These are phyloP conservation scores for Chondrilla cf. caribensis DNA, from an alignment of 37 sponge, comb jelly and placozoan genomes.

Conservation along the genomic window DNA sequence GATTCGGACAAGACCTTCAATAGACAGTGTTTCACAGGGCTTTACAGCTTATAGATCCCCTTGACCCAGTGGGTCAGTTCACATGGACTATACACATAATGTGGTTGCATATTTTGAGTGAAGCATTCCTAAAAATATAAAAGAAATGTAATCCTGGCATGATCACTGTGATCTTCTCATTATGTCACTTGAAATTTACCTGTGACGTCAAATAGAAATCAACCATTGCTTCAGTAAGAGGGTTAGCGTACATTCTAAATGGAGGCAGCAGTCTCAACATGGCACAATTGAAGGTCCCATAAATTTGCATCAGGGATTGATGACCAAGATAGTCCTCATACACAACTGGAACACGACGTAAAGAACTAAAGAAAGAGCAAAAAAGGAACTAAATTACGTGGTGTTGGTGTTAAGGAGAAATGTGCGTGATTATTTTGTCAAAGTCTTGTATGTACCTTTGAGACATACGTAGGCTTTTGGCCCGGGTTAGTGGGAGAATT, in stretches of 20 bases:
- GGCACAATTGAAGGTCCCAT: constrained; percentile 98
- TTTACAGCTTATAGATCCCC: constrained; percentile 89
- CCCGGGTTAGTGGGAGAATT: constrained; percentile 99
- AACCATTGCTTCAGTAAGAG: constrained; percentile 98
- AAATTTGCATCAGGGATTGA: constrained; percentile 91
- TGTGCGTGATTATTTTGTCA: neutral
- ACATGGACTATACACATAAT: constrained; percentile 97
- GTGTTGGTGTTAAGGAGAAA: neutral
- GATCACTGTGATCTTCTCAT: neutral
- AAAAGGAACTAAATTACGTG: neutral
- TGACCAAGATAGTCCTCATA: constrained; percentile 97
- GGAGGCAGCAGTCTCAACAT: constrained; percentile 89
- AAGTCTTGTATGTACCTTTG: constrained; percentile 77
- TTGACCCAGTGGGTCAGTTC: constrained; percentile 99
- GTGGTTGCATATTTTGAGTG: constrained; percentile 99
- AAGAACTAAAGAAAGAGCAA: constrained; percentile 59
- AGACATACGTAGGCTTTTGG: constrained; percentile 83
- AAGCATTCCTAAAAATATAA: constrained; percentile 64
- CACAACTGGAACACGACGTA: constrained; percentile 95
- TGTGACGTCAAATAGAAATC: constrained; percentile 94
- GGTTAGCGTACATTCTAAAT: constrained; percentile 83
- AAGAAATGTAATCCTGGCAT: neutral
- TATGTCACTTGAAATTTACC: constrained; percentile 9
- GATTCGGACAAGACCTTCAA: constrained; percentile 92
- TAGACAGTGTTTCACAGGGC: constrained; percentile 81